A percentile compares a stretch with the other conserved stretches of the same genome.
phyloP scores from a whole-genome alignment of 1,140 invertebrate species.

The Drosophila ironensis region DNA sequence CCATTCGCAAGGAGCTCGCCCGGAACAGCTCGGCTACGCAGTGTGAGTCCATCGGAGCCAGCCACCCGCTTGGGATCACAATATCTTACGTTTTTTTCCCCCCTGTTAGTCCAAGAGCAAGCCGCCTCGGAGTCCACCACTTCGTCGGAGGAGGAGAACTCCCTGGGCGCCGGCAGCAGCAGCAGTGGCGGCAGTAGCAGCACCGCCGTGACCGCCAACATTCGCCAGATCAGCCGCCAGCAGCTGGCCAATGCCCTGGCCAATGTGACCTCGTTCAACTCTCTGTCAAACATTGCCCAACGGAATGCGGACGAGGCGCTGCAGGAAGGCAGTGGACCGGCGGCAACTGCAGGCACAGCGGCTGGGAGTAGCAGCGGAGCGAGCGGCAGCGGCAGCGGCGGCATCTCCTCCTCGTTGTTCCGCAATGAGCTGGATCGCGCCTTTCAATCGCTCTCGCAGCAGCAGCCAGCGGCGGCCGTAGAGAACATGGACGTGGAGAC shows the following conservation, averaged over 20 bases:
- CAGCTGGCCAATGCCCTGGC: constrained; percentile 72
- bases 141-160: constrained; percentile 79
- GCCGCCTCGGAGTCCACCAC: constrained; percentile 76
- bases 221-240: constrained; percentile 76
- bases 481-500: constrained; percentile 63
- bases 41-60: constrained; percentile 24
- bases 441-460: constrained; percentile 56
- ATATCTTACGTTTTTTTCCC: neutral
- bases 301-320: constrained; percentile 60
- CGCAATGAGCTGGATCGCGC: constrained; percentile 65
- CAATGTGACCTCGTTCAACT: constrained; percentile 71
- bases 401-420: constrained; percentile 58
- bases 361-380: constrained; percentile 17
- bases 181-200: constrained; percentile 61
- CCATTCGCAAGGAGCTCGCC: constrained; percentile 73
- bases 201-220: constrained; percentile 55
- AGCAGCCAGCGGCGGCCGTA: constrained; percentile 13
- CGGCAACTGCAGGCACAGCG: neutral
- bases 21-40: constrained; percentile 63
- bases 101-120: constrained; percentile 62
- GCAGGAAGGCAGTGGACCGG: constrained; percentile 20
- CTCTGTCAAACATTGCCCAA: constrained; percentile 75
- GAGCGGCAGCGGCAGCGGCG: constrained; percentile 12
- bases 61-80: no score
- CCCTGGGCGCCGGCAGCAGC: constrained; percentile 69